Evolutionary conservation across 2,113 vertebrate genomes (phyloP).

Genomic region (Genyomyrus donnyi): DNA sequence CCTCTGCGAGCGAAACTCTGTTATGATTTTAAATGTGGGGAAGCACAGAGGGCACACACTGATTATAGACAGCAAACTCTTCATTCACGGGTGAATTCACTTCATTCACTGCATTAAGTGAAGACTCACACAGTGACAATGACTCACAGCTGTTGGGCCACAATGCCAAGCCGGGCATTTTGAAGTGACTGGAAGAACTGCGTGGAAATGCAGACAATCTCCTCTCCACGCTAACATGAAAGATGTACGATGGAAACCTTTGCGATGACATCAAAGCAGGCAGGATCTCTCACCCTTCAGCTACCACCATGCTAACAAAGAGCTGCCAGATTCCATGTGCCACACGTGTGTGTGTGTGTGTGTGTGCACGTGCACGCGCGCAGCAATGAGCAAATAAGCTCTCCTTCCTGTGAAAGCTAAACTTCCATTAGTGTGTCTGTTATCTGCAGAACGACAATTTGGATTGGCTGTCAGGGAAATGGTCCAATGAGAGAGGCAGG

Average conservation of each 20-base stretch:
- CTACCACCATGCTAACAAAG: background rate
- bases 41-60: background rate
- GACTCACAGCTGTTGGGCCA: background rate
- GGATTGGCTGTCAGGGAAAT: background rate
- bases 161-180: background rate
- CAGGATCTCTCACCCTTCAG: background rate
- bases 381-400: slow-evolving; percentile 13
- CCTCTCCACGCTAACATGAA: background rate
- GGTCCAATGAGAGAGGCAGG: background rate
- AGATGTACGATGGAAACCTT: background rate
- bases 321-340: background rate
- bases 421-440: slow-evolving; percentile 16
- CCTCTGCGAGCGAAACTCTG: background rate
- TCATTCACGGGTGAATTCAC: background rate
- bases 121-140: background rate
- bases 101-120: background rate
- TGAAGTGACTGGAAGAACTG: background rate
- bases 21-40: background rate
- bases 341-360: background rate
- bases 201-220: background rate
- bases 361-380: too few species aligned
- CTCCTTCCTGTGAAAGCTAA: slow-evolving; percentile 15
- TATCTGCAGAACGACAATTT: slow-evolving; percentile 19
- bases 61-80: background rate
- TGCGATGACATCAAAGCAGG: background rate